Base-by-base conservation (phyloP, 2,113 vertebrate genomes). In the Aegithalos caudatus region DNA sequence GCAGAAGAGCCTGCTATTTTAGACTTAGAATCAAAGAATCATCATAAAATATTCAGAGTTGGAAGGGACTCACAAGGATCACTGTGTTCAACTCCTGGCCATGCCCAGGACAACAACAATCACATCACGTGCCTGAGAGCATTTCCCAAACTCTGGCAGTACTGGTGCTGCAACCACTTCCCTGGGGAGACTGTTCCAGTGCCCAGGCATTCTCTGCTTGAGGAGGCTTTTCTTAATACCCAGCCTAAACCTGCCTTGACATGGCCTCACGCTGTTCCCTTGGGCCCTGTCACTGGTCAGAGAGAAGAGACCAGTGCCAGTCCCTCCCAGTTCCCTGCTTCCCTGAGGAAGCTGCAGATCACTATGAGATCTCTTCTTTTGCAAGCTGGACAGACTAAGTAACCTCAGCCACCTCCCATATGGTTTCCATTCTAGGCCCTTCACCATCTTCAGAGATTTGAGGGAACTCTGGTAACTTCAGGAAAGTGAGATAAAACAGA, bases 41-140 rank as follows among this genome's bases (percentile, higher is more conserved):
- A 53, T 47, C 24, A 61, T 12, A 53, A 60, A 60, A 61, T 61
- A 69, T 9, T n/a, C 17, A 6, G 9, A 45, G 9, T 2, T 54
- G 25, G 23, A 51, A 66, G 19, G 7, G 14, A 54, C 24, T 29
- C n/a, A 47, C 3, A 54, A 40, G 27, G n/a, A 60, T 22, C 25
- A 18, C 4, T 7, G 40, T 2, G 1, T 35, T 4, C 24, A 29
- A 45, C 69, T 67, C n/a, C 69, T 51, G 45, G 53, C 13, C 2
- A 4, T 21, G 24, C 33, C 38, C 7, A 29, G 38, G 12, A 44
- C 23, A 66, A 44, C 28, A 66, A 81, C 33, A 38, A 38, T 25
- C 11, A 16, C 23, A 44, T 9, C 10, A 61, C 0, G 0, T 15
- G 24, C n/a, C 45, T 17, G 13, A 53, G 6, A n/a, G 38, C 53